phyloP scores from a whole-genome alignment of 2,797 vertebrate genomes.

The Bradypus variegatus region DNA sequence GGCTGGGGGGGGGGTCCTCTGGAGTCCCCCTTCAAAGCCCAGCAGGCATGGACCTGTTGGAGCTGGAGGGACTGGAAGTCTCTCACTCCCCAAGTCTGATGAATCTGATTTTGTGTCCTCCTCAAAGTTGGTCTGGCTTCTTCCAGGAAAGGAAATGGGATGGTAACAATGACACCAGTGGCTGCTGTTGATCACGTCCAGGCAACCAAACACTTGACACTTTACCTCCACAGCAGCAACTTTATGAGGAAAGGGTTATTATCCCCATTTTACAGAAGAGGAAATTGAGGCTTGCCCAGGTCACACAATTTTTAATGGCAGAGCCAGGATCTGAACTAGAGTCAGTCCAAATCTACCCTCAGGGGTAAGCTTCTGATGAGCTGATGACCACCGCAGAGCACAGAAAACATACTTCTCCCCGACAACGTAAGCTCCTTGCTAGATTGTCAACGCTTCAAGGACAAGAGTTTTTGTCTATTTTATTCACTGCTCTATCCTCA shows the following conservation, averaged over 20 bases:
- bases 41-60: neutral
- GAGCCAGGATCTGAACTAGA: neutral
- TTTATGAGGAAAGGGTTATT: neutral
- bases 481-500: neutral
- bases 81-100: neutral
- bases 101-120: neutral
- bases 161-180: neutral
- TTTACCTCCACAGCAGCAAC: neutral
- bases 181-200: neutral
- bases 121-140: neutral
- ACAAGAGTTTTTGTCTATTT: neutral
- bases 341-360: neutral
- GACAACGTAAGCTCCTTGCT: neutral
- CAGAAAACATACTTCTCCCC: neutral
- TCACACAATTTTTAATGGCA: neutral
- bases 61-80: neutral
- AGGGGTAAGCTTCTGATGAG: neutral
- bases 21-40: neutral
- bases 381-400: neutral
- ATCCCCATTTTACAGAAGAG: neutral
- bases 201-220: neutral
- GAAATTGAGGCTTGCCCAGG: neutral
- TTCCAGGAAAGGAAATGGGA: neutral
- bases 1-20: neutral
- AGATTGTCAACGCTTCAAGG: neutral